Percentiles rank a stretch among this genome's conserved stretches.
phyloP scores from a whole-genome alignment of 2,797 vertebrate genomes.

The Vespertilio murinus region DNA sequence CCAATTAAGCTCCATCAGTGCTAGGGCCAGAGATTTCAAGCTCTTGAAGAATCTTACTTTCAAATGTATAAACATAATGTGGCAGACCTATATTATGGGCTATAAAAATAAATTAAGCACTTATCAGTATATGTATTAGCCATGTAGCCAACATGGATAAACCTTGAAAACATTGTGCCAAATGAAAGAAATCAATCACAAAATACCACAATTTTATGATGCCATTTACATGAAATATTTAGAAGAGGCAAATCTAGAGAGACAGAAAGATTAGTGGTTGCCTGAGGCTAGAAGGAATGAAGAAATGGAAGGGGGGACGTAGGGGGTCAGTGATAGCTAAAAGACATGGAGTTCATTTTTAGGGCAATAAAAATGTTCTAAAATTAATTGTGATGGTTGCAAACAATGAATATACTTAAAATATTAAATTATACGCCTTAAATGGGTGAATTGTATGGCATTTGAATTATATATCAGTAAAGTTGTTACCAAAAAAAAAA shows the following conservation, averaged over 20 bases:
- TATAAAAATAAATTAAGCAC: slow-evolving; percentile 21
- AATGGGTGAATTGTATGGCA: neutral
- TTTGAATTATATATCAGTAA: slow-evolving; percentile 13
- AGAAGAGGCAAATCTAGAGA: neutral
- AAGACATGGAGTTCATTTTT: neutral
- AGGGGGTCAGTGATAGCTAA: neutral
- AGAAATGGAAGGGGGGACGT: neutral
- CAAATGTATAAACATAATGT: neutral
- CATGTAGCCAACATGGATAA: neutral
- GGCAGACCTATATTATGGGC: neutral
- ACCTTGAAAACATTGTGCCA: neutral
- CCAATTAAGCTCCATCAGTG: neutral
- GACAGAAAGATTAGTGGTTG: neutral
- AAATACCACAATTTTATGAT: neutral
- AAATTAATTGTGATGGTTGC: neutral
- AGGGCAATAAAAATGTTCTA: neutral
- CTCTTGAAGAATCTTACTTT: slow-evolving; percentile 34
- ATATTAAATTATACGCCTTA: neutral
- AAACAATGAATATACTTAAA: slow-evolving; percentile 30
- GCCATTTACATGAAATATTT: neutral
- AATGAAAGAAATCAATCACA: neutral
- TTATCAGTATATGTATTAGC: neutral
- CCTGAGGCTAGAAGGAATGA: neutral
- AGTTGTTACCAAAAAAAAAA: neutral
- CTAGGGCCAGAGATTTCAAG: neutral